These are phyloP conservation scores for Hyla sarda DNA, from an alignment of 2,113 vertebrate species.

Conservation along the genomic window DNA sequence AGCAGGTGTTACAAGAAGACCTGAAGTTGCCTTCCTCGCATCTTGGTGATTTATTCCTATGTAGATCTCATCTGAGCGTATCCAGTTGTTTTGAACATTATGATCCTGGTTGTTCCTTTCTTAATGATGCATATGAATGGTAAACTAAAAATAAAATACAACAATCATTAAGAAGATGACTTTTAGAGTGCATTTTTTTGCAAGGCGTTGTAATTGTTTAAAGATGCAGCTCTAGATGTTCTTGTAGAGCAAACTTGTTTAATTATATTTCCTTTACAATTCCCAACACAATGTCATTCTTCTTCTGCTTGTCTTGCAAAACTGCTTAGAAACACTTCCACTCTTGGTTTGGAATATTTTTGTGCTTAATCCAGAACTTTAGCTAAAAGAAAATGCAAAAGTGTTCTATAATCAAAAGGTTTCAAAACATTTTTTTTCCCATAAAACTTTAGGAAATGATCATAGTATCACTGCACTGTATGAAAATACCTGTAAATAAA, in stretches of 20 bases:
- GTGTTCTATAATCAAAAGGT: too few relatives aligned
- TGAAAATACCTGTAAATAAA: too few relatives aligned
- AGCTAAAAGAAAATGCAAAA: too few relatives aligned
- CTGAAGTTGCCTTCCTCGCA: conserved; percentile 48
- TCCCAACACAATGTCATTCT: neutral
- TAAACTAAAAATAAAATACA: conserved; percentile 59
- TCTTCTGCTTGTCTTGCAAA: neutral
- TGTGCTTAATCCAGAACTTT: too few relatives aligned
- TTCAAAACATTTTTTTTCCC: too few relatives aligned
- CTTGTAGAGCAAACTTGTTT: conserved; percentile 10
- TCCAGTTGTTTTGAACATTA: conserved; percentile 55
- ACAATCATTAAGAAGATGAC: conserved; percentile 50
- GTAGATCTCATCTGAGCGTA: conserved; percentile 58
- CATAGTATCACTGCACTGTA: too few relatives aligned
- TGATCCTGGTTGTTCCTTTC: conserved; percentile 56
- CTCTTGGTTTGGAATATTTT: neutral
- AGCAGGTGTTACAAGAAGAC: conserved; percentile 54
- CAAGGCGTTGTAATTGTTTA: conserved; percentile 37
- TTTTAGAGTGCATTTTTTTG: conserved; percentile 44
- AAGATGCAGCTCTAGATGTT: conserved; percentile 24
- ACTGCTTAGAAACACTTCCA: neutral
- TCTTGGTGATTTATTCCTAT: conserved; percentile 58
- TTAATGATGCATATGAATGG: conserved; percentile 54
- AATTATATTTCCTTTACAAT: conserved; percentile 27
- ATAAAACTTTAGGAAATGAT: too few relatives aligned